phyloP scores from a whole-genome alignment of 2,888 invertebrate species.

The Rhaphigaster nebulosa region DNA sequence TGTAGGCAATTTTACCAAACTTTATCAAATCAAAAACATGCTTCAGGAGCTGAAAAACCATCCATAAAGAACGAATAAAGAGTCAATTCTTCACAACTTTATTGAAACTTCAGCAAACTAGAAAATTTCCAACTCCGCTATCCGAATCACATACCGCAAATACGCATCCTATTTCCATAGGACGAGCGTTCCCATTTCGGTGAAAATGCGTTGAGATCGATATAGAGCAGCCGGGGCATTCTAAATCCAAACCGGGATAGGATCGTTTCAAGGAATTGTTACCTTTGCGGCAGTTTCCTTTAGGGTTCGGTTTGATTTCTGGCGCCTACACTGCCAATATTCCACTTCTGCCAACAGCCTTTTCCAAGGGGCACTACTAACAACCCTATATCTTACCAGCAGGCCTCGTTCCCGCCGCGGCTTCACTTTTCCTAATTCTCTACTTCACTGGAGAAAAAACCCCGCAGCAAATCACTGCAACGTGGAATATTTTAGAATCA shows the following conservation, averaged over 20 bases:
- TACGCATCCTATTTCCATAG: neutral
- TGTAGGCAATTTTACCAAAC: too few species aligned
- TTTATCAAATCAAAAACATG: too few species aligned
- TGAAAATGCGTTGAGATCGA: neutral
- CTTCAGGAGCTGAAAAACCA: too few species aligned
- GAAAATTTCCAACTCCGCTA: neutral
- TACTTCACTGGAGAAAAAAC: neutral
- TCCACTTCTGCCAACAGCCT: slow-evolving; percentile 17
- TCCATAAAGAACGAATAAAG: too few species aligned
- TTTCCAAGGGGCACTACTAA: slow-evolving; percentile 1
- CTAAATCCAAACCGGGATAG: slow-evolving; percentile 8
- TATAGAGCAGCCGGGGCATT: neutral
- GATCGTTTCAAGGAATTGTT: slow-evolving; percentile 29
- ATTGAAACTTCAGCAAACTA: too few species aligned
- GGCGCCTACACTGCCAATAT: slow-evolving; percentile 19
- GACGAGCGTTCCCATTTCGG: neutral
- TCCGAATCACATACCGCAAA: neutral
- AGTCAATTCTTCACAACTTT: too few species aligned
- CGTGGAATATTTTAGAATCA: neutral
- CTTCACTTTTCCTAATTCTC: slow-evolving; percentile 30
- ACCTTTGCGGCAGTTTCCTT: slow-evolving; percentile 12
- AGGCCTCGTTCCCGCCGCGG: neutral
- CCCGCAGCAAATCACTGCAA: neutral
- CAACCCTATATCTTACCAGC: slow-evolving; percentile 21
- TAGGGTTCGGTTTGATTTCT: slow-evolving; percentile 28